A percentile compares a stretch with the other conserved stretches of the same genome.
phyloP scores from a whole-genome alignment of 2,797 vertebrate genomes.

The Cyprinodon diabolis region DNA sequence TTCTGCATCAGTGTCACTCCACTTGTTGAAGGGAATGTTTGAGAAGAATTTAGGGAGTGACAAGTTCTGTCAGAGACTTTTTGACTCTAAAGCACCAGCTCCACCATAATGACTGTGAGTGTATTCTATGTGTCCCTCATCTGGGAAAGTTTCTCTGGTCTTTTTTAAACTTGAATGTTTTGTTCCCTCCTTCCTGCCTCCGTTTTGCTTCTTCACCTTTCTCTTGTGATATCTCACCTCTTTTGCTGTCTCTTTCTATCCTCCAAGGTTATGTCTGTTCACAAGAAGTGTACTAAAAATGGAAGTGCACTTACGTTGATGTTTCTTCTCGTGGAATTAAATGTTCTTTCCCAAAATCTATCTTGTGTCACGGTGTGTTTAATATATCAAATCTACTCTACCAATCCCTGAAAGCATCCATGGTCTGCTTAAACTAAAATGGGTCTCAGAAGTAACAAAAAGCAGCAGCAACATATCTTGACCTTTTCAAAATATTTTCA shows the following conservation, averaged over 20 bases:
- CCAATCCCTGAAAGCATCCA: conserved; percentile 17
- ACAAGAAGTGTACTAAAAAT: conserved; percentile 51
- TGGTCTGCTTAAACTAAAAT: conserved; percentile 18
- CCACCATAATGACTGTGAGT: conserved; percentile 36
- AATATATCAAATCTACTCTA: conserved; percentile 15
- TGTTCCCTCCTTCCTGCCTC: conserved; percentile 10
- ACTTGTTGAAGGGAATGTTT: conserved; percentile 11
- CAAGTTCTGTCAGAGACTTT: neutral
- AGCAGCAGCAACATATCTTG: conserved; percentile 21
- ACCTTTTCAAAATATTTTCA: conserved; percentile 57
- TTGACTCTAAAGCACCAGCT: conserved; percentile 33
- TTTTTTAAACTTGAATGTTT: conserved; percentile 57
- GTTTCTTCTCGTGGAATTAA: conserved; percentile 44
- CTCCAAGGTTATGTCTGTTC: conserved; percentile 41
- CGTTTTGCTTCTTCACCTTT: conserved; percentile 4
- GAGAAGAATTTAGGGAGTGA: conserved; percentile 13
- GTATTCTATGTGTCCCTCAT: conserved; percentile 45
- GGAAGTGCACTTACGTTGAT: conserved; percentile 55
- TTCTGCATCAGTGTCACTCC: conserved; percentile 39
- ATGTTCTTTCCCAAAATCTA: conserved; percentile 44
- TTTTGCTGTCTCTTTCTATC: conserved; percentile 3
- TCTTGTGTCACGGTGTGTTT: conserved; percentile 23
- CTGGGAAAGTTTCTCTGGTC: conserved; percentile 37
- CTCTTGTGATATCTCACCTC: conserved; percentile 20
- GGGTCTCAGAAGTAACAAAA: conserved; percentile 14